Evolutionary conservation across 2,113 vertebrate species (phyloP).

Genomic region (Colius striatus): DNA sequence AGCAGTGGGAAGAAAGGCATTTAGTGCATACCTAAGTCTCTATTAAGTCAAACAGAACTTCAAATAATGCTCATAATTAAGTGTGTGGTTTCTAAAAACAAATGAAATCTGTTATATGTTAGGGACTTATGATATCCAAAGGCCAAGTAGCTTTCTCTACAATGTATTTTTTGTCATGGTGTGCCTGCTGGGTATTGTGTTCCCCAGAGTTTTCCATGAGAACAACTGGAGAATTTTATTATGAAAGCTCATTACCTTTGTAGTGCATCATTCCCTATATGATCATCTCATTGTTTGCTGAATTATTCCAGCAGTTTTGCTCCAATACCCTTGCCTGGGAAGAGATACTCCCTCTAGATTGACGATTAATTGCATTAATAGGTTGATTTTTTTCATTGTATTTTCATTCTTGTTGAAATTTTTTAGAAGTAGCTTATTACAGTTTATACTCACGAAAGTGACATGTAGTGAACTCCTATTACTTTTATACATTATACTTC

Average conservation of each 20-base stretch:
- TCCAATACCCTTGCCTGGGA: neutral
- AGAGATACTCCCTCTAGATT: neutral
- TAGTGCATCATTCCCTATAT: neutral
- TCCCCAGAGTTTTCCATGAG: neutral
- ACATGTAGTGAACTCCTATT: neutral
- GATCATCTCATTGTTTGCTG: conserved; percentile 6
- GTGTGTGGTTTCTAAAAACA: neutral
- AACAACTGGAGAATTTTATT: neutral
- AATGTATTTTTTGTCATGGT: neutral
- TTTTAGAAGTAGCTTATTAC: neutral
- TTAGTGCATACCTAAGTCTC: neutral
- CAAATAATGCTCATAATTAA: neutral
- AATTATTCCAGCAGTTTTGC: conserved; percentile 10
- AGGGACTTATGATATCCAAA: neutral
- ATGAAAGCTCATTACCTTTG: neutral
- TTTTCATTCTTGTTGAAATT: neutral
- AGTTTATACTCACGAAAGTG: neutral
- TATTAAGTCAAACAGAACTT: neutral
- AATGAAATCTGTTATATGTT: neutral
- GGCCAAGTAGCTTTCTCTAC: neutral
- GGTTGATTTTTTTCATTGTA: neutral
- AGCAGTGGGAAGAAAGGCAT: neutral
- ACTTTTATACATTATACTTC: neutral
- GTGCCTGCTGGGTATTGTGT: neutral
- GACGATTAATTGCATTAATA: neutral